A percentile compares a stretch with the other conserved stretches of the same genome.
Conservation (phyloP, 2,113 vertebrate genomes). For the Leptobrachium leishanense region DNA sequence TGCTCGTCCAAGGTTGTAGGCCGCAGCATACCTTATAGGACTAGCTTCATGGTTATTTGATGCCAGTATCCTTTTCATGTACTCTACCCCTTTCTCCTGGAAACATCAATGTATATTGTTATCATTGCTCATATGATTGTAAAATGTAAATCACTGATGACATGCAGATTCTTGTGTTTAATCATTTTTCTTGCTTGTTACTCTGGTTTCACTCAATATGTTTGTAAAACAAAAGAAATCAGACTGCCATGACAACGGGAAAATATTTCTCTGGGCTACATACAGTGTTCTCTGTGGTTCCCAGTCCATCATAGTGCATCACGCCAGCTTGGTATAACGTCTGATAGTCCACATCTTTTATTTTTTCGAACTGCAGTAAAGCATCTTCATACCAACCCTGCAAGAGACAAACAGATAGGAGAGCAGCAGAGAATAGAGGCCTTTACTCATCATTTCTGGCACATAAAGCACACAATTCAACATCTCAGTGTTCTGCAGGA, state of each 20-base stretch:
- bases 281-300: slow-evolving; percentile 64
- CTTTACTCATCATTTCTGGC: not conserved
- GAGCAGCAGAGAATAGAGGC: not conserved
- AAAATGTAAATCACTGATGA: too few relatives aligned
- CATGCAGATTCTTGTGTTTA: too few relatives aligned
- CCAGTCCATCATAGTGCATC: slow-evolving; percentile 82
- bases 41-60: slow-evolving; percentile 61
- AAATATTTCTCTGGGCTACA: not conserved
- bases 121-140: too few relatives aligned
- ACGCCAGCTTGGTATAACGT: slow-evolving; percentile 78
- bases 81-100: slow-evolving; percentile 72
- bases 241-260: too few relatives aligned
- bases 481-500: too few relatives aligned
- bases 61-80: slow-evolving; percentile 70
- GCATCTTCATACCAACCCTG: slow-evolving; percentile 74
- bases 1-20: slow-evolving; percentile 76
- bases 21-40: slow-evolving; percentile 72
- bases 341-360: slow-evolving; percentile 70
- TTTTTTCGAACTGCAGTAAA: slow-evolving; percentile 69
- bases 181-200: too few relatives aligned
- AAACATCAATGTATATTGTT: not conserved
- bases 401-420: not conserved
- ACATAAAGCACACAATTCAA: too few relatives aligned
- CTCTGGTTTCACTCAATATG: too few relatives aligned
- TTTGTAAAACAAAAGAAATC: too few relatives aligned